Conservation (phyloP, 2,797 vertebrate species). For the Takifugu rubripes region DNA sequence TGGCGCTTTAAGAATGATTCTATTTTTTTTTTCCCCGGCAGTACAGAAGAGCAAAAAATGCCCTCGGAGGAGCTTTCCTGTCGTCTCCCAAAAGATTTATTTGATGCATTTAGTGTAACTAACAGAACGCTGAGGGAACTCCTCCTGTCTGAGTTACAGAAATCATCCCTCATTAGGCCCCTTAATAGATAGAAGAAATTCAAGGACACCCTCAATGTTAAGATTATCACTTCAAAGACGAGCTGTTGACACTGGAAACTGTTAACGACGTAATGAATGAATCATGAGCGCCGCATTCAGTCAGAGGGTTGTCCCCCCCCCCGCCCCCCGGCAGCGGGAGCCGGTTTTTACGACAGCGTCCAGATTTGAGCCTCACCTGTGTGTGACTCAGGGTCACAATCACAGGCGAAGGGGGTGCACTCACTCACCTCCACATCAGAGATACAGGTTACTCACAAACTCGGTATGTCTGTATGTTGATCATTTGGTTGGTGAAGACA, state of each 20-base stretch:
- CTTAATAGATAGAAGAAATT: conserved; percentile 73
- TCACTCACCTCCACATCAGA: too few species aligned
- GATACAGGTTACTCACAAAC: too few species aligned
- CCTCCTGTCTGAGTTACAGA: conserved; percentile 74
- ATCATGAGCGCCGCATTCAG: conserved; percentile 68
- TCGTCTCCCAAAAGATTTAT: conserved; percentile 66
- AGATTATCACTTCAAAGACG: conserved; percentile 80
- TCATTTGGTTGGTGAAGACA: too few species aligned
- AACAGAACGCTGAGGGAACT: conserved; percentile 65
- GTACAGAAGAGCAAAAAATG: conserved; percentile 27
- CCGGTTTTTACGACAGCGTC: conserved; percentile 45
- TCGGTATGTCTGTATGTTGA: too few species aligned
- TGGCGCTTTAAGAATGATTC: neutral
- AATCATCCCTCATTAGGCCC: conserved; percentile 76
- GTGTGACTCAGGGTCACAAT: conserved; percentile 34
- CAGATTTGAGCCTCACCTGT: conserved; percentile 52
- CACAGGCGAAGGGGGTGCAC: conserved; percentile 35
- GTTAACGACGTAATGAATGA: conserved; percentile 76
- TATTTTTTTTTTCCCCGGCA: neutral
- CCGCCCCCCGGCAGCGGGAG: conserved; percentile 40
- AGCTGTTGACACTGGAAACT: conserved; percentile 75
- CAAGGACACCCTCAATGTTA: conserved; percentile 77
- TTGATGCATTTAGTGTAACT: conserved; percentile 63
- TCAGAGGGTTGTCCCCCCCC: conserved; percentile 56
- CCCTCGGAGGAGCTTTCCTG: conserved; percentile 35